Conservation (phyloP, 1,140 invertebrate species). For the Metaphire vulgaris region DNA sequence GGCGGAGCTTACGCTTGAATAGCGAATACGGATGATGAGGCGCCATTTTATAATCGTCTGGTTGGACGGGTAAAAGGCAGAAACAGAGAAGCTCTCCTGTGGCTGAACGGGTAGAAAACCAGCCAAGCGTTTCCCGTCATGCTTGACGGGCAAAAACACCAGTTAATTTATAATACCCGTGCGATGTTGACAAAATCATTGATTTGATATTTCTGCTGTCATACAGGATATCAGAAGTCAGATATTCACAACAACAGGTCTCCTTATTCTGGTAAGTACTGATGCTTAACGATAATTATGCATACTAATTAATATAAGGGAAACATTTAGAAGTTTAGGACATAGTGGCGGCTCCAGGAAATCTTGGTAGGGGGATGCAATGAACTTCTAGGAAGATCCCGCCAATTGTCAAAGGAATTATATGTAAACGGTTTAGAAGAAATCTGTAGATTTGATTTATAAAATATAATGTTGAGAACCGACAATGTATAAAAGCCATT, state of each 20-base stretch:
- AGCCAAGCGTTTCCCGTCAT: neutral
- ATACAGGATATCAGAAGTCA: conserved; percentile 23
- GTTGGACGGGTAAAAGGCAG: too few relatives aligned
- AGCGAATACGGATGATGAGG: too few relatives aligned
- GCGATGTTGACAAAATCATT: neutral
- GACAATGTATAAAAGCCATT: too few relatives aligned
- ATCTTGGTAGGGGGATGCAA: too few relatives aligned
- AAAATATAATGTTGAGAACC: too few relatives aligned
- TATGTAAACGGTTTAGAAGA: neutral
- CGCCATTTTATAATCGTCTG: too few relatives aligned
- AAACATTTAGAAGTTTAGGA: neutral
- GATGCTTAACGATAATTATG: neutral
- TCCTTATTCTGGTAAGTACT: conserved; percentile 27
- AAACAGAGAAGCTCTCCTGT: too few relatives aligned
- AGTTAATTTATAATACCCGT: neutral
- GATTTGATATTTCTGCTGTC: neutral
- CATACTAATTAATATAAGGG: neutral
- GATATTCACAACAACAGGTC: conserved; percentile 26
- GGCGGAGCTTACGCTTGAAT: too few relatives aligned
- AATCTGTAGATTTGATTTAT: neutral
- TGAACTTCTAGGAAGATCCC: too few relatives aligned
- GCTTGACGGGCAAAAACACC: neutral
- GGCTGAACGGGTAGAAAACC: too few relatives aligned
- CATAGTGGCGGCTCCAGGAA: too few relatives aligned
- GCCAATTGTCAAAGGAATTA: too few relatives aligned